Percentiles rank a stretch among this genome's conserved stretches.
phyloP scores from a whole-genome alignment of 1,140 invertebrate species.

The Polypedilum vanderplanki region DNA sequence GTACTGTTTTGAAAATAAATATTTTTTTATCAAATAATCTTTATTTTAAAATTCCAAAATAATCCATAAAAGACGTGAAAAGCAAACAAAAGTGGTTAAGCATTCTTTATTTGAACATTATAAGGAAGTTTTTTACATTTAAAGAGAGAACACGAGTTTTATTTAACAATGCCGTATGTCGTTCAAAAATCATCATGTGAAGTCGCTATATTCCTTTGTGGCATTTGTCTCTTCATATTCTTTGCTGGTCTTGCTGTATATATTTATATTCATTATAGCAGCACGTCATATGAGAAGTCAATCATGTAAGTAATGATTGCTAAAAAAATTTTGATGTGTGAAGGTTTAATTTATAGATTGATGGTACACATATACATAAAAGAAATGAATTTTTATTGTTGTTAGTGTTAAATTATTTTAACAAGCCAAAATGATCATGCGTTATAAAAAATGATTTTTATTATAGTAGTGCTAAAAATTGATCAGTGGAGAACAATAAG shows the following conservation, averaged over 20 bases:
- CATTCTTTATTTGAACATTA: no score
- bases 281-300: not conserved
- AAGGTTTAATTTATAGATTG: not conserved
- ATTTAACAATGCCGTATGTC: not conserved
- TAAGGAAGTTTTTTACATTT: no score
- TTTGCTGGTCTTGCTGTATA: not conserved
- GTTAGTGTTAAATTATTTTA: no score
- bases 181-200: not conserved
- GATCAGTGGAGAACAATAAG: no score
- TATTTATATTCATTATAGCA: not conserved
- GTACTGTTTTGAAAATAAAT: no score
- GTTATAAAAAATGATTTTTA: no score
- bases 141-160: not conserved
- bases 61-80: no score
- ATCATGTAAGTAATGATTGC: not conserved
- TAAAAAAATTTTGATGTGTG: not conserved
- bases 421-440: no score
- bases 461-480: no score
- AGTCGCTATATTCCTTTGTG: not conserved
- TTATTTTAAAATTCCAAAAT: no score
- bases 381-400: not conserved
- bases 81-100: no score
- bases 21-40: no score
- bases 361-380: not conserved
- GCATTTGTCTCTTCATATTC: not conserved